Conservation (phyloP, 2,113 vertebrate species). For the Haemorhous mexicanus region DNA sequence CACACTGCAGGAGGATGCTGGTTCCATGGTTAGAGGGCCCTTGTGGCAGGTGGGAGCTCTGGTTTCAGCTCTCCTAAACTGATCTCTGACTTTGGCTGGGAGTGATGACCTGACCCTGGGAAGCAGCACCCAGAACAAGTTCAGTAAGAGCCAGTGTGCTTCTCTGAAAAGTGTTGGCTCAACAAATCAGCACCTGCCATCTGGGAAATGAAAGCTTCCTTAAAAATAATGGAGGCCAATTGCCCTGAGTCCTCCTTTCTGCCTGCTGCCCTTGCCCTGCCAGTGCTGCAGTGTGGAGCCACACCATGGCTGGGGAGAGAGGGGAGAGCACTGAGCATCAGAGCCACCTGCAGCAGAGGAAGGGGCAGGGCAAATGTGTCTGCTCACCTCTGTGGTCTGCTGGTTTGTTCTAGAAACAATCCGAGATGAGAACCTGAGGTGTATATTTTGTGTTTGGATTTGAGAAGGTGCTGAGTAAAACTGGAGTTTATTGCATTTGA, state of each 20-base stretch:
- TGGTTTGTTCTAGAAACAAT: not conserved
- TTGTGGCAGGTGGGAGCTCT: not conserved
- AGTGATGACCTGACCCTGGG: not conserved
- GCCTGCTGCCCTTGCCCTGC: not conserved
- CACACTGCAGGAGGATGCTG: not conserved
- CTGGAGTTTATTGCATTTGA: slow-evolving; percentile 7
- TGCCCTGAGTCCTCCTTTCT: not conserved
- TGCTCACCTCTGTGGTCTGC: not conserved
- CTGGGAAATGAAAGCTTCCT: not conserved
- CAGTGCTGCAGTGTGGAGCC: not conserved
- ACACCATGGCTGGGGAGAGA: not conserved
- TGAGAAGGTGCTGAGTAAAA: slow-evolving; percentile 31
- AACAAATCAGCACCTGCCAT: not conserved
- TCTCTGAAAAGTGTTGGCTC: not conserved
- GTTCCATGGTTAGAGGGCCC: not conserved
- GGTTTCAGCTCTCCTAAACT: not conserved
- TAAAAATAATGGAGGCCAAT: not conserved
- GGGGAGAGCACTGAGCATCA: not conserved
- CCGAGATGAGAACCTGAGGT: not conserved
- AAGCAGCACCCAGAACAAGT: not conserved
- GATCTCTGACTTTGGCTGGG: not conserved
- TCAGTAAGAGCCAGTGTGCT: not conserved
- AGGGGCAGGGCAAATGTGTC: not conserved
- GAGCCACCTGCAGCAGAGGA: not conserved
- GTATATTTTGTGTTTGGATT: slow-evolving; percentile 24